These are phyloP conservation scores for Rhabdomys dilectus DNA, from an alignment of 2,113 vertebrate species.

Conservation along the genomic window DNA sequence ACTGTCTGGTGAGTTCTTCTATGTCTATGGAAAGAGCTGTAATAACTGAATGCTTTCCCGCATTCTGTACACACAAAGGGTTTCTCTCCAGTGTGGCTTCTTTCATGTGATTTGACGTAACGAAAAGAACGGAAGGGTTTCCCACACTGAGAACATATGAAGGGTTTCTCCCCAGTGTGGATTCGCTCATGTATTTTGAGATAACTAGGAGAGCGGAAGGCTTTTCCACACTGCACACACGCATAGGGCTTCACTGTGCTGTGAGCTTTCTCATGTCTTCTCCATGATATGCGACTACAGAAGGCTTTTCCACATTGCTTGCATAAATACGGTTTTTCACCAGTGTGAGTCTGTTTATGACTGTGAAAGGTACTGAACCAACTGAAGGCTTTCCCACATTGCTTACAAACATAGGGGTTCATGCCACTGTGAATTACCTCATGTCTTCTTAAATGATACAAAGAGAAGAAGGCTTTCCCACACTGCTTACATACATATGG, in stretches of 20 bases:
- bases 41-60: neutral
- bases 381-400: conserved; percentile 71
- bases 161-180: neutral
- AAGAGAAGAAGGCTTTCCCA: conserved; percentile 7
- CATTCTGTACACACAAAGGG: neutral
- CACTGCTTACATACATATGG: neutral
- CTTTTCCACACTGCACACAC: neutral
- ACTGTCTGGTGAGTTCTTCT: neutral
- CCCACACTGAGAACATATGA: neutral
- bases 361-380: neutral
- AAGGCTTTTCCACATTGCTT: conserved; percentile 38
- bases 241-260: neutral
- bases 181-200: neutral
- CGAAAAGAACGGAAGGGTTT: conserved; percentile 5
- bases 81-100: conserved; percentile 18
- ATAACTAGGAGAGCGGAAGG: neutral
- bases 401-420: conserved; percentile 65
- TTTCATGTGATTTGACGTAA: neutral
- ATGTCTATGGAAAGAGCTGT: neutral
- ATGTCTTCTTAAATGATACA: neutral
- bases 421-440: conserved; percentile 47
- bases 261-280: conserved; percentile 24
- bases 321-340: conserved; percentile 37
- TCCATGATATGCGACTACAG: neutral
- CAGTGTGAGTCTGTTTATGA: conserved; percentile 40